Evolutionary conservation across 2,113 vertebrate genomes (phyloP).

Genomic region (Lasiurus borealis): DNA sequence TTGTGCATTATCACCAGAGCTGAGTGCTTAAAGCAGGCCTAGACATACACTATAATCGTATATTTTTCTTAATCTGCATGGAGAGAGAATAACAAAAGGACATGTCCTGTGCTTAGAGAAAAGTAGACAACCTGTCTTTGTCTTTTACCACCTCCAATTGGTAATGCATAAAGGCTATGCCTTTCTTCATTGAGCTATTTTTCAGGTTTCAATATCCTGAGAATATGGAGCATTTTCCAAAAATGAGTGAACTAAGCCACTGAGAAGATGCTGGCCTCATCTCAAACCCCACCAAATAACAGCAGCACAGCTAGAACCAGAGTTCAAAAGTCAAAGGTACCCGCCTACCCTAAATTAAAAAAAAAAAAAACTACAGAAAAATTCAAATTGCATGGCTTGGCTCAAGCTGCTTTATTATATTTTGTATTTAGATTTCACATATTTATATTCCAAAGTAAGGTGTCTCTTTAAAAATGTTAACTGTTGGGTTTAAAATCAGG

Average conservation of each 20-base stretch:
- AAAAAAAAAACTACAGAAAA: not conserved
- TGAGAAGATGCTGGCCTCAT: conserved; percentile 38
- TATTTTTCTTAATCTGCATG: not conserved
- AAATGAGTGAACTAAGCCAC: conserved; percentile 39
- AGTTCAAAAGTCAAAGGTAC: conserved; percentile 11
- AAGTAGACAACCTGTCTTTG: not conserved
- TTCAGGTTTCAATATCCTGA: not conserved
- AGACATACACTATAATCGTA: not conserved
- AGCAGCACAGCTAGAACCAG: not conserved
- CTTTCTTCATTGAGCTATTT: not conserved
- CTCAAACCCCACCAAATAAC: not conserved
- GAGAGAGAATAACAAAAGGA: not conserved
- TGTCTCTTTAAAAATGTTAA: conserved; percentile 64
- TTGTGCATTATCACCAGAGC: not conserved
- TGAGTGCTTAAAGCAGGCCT: not conserved
- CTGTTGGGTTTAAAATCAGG: conserved; percentile 48
- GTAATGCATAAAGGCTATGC: not conserved
- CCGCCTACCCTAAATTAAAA: not conserved
- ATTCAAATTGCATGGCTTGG: not conserved
- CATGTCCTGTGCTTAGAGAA: conserved; percentile 8
- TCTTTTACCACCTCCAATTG: not conserved
- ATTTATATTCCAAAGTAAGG: not conserved
- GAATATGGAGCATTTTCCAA: not conserved
- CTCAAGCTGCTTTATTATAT: not conserved
- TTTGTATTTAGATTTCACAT: conserved; percentile 53